Evolutionary conservation across 2,888 invertebrate species (phyloP).

Genomic region (Deilephila porcellus): DNA sequence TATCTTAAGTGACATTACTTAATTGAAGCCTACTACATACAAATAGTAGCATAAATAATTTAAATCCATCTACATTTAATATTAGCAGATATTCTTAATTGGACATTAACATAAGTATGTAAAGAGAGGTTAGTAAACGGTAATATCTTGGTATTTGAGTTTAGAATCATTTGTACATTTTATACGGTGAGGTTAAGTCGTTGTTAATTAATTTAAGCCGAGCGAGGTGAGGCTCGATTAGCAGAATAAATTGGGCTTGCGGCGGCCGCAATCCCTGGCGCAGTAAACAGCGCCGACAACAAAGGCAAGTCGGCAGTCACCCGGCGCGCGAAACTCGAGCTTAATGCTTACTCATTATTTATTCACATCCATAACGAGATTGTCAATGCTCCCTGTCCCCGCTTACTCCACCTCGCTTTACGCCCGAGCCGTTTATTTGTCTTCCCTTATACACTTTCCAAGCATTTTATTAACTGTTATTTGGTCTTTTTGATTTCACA

Average conservation of each 20-base stretch:
- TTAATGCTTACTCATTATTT: conserved; percentile 82
- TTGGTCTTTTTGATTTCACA: conserved; percentile 13
- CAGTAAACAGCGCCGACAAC: conserved; percentile 77
- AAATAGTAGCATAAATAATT: background rate
- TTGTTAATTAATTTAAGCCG: conserved; percentile 78
- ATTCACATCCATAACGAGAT: conserved; percentile 83
- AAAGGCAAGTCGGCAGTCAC: conserved; percentile 70
- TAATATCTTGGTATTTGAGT: conserved; percentile 20
- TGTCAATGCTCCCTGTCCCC: conserved; percentile 73
- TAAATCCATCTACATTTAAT: background rate
- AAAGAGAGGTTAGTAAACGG: background rate
- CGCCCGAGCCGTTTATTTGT: conserved; percentile 28
- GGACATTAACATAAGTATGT: conserved; percentile 7
- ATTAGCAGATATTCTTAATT: background rate
- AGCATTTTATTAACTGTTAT: conserved; percentile 26
- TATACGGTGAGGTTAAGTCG: conserved; percentile 64
- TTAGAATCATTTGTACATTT: conserved; percentile 54
- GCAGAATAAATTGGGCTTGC: conserved; percentile 80
- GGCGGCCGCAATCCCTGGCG: conserved; percentile 71
- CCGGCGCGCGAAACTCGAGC: conserved; percentile 63
- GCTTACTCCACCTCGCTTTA: conserved; percentile 62
- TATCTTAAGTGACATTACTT: too few species aligned
- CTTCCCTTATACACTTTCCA: conserved; percentile 31
- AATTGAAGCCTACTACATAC: too few species aligned
- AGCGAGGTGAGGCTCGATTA: conserved; percentile 77